A percentile compares a stretch with the other conserved stretches of the same genome.
Evolutionary conservation across 2,888 invertebrate genomes (phyloP).

Genomic region (Spisula solida): DNA sequence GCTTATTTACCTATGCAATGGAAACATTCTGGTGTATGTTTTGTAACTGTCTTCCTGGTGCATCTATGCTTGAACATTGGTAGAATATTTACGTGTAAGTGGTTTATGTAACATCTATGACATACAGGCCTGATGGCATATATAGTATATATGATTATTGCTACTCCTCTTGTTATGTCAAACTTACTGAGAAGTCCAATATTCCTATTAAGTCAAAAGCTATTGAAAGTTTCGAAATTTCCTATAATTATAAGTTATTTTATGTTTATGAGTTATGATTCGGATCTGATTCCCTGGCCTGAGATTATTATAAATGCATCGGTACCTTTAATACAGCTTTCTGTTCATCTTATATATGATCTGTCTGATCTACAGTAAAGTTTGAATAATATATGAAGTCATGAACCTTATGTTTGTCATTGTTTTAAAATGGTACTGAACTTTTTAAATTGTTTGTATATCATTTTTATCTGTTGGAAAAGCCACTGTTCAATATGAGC

Average conservation of each 20-base stretch:
- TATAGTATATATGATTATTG: background rate
- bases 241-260: too few species aligned
- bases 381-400: background rate
- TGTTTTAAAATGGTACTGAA: background rate
- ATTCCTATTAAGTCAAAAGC: too few species aligned
- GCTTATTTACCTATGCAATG: background rate
- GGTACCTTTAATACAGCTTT: background rate
- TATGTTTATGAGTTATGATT: too few species aligned
- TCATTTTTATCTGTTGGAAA: too few species aligned
- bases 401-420: background rate
- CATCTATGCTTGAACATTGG: background rate
- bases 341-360: background rate
- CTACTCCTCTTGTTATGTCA: too few species aligned
- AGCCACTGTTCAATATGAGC: too few species aligned
- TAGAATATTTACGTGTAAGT: background rate
- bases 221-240: too few species aligned
- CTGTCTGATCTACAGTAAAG: background rate
- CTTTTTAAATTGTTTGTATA: too few species aligned
- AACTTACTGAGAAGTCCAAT: too few species aligned
- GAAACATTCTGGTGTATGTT: background rate
- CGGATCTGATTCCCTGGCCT: too few species aligned
- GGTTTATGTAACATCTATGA: background rate
- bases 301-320: too few species aligned
- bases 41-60: background rate
- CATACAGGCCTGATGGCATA: background rate